Evolutionary conservation across 2,113 vertebrate species (phyloP), one percentile per base, ranked within the genome.

Genomic region (Pitta sordida): DNA sequence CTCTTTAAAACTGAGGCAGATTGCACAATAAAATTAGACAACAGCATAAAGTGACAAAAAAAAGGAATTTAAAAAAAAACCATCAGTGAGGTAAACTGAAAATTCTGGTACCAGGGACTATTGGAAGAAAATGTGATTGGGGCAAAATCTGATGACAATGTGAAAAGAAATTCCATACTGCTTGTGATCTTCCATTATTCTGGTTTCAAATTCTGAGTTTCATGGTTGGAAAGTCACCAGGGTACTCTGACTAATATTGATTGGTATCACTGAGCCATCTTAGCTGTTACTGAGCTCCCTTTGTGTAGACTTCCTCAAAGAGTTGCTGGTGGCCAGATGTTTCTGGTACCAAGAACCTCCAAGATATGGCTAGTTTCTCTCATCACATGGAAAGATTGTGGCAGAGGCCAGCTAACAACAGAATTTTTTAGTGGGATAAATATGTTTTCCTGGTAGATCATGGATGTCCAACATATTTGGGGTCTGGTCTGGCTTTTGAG

Each of bases 1-100:
- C 96, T 99, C 99, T 95, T 96, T 98, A 96, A 99, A 99, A 97
- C 99, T 99, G 96, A 81, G 37, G 69, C 60, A 87, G 53, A 74
- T 8, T 52, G 29, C 34, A 80, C 24, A 82, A 20, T 39, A 79
- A 77, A 86, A 83, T 74, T 68, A 94, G 46, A 32, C 4, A 53
- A 52, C 6, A 2, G 4, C 21, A 46, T 52, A 7, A 37, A 49
- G 34, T 9, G 13, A 3, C 4, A 10, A 23, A 0, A 5, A 10
- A 19, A 13, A 16, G 18, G 8, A 29, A 24, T 34, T 24, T 0
- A 29, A 34, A 46, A 48, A 46, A 48, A 65, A 19, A 26, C 15
- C 16, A 69, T 6, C 7, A 83, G 15, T 41, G 15, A 53, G 4
- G 4, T 11, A 75, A 80, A 56, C 7, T 49, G 41, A 91, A 81